Conservation (phyloP, 2,113 vertebrate species). For the Naja naja region DNA sequence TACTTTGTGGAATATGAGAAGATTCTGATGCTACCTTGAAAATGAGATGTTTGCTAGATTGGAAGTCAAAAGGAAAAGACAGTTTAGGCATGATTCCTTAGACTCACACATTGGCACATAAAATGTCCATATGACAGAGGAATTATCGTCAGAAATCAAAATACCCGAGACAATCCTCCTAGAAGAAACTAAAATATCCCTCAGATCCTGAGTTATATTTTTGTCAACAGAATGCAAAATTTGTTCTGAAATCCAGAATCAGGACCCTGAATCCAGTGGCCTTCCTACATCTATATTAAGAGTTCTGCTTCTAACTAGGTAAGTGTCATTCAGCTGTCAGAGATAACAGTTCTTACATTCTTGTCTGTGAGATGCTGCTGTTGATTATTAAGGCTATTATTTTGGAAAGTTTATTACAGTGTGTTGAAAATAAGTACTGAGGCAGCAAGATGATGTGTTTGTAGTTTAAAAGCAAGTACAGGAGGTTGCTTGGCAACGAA, state of each 20-base stretch:
- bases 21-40: background rate
- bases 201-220: background rate
- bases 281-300: background rate
- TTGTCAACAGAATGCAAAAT: too few species aligned
- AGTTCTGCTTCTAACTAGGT: background rate
- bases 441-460: background rate
- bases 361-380: background rate
- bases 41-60: background rate
- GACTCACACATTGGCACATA: background rate
- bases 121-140: background rate
- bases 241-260: background rate
- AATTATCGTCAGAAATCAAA: background rate
- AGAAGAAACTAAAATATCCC: background rate
- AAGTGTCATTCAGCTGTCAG: background rate
- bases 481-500: slow-evolving; percentile 52
- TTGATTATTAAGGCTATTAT: background rate
- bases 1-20: background rate
- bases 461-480: background rate
- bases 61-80: background rate
- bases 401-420: background rate
- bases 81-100: background rate
- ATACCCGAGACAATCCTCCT: background rate
- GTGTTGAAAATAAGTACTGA: background rate
- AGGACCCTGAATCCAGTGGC: background rate
- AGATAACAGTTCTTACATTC: background rate